phyloP scores from a whole-genome alignment of 2,113 vertebrate species.

The Rhea pennata region DNA sequence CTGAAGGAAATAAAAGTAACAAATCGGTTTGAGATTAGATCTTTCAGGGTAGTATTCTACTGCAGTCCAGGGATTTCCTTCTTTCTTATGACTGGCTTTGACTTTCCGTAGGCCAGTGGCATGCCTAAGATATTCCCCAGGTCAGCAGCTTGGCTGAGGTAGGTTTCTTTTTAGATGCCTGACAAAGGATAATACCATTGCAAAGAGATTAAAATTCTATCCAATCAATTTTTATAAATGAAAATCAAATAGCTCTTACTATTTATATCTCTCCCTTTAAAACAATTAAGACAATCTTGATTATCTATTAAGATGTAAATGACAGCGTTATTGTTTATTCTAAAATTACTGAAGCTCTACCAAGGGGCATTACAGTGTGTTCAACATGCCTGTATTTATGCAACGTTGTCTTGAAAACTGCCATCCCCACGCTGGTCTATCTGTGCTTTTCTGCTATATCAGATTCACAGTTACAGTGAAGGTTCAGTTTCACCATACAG shows the following conservation, averaged over 20 bases:
- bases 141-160: not conserved
- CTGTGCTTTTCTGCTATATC: not conserved
- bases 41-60: not conserved
- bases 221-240: not conserved
- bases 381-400: not conserved
- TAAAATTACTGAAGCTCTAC: not conserved
- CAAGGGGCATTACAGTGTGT: not conserved
- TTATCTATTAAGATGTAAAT: not conserved
- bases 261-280: not conserved
- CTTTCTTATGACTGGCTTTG: not conserved
- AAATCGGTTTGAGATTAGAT: not conserved
- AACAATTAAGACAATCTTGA: not conserved
- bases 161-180: not conserved
- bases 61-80: not conserved
- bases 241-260: not conserved
- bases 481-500: not conserved
- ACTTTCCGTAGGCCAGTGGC: not conserved
- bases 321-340: not conserved
- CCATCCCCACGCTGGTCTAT: not conserved
- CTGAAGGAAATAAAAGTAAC: slow-evolving; percentile 2
- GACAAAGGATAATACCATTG: not conserved
- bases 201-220: not conserved
- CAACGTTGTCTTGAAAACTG: not conserved
- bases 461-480: not conserved
- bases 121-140: not conserved